These are phyloP conservation scores for Lipotes vexillifer DNA, from an alignment of 2,113 vertebrate genomes.

Conservation along the genomic window DNA sequence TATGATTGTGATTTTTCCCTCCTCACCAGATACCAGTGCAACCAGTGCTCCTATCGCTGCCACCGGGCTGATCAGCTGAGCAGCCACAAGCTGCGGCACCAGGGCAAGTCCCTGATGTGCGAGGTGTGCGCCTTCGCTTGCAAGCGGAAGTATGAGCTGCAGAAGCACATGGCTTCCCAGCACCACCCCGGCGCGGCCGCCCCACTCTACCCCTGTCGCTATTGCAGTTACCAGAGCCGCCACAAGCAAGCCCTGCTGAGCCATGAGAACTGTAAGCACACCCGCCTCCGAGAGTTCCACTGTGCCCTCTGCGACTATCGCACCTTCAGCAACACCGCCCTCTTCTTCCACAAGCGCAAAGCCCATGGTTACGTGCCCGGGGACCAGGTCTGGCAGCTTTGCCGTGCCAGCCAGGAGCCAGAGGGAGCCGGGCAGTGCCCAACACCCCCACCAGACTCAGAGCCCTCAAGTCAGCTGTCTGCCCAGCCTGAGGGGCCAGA, in stretches of 20 bases:
- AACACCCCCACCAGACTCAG: slow-evolving; percentile 11
- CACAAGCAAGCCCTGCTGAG: slow-evolving; percentile 93
- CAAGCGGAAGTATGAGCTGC: slow-evolving; percentile 95
- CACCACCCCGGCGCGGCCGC: slow-evolving; percentile 79
- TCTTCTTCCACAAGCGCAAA: slow-evolving; percentile 97
- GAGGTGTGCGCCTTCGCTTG: slow-evolving; percentile 96
- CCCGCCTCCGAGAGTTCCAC: slow-evolving; percentile 88
- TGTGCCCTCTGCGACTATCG: slow-evolving; percentile 92
- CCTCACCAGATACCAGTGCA: slow-evolving; percentile 89
- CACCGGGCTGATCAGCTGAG: slow-evolving; percentile 96
- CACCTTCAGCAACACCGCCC: slow-evolving; percentile 94
- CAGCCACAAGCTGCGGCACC: slow-evolving; percentile 97
- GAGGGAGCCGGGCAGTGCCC: slow-evolving; percentile 76
- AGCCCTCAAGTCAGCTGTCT: slow-evolving; percentile 15
- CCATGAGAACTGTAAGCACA: slow-evolving; percentile 98
- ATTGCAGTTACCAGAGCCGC: slow-evolving; percentile 92
- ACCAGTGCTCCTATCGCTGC: slow-evolving; percentile 94
- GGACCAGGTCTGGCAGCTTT: slow-evolving; percentile 91
- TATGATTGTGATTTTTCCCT: not conserved
- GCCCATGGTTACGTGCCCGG: slow-evolving; percentile 92
- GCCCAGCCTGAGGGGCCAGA: not conserved
- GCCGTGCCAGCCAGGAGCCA: slow-evolving; percentile 85
- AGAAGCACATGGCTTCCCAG: slow-evolving; percentile 92
- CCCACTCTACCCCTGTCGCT: slow-evolving; percentile 89
- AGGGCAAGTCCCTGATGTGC: slow-evolving; percentile 94